These are phyloP conservation scores for Drusus annulatus DNA, from an alignment of 1,140 invertebrate genomes.

Conservation along the genomic window DNA sequence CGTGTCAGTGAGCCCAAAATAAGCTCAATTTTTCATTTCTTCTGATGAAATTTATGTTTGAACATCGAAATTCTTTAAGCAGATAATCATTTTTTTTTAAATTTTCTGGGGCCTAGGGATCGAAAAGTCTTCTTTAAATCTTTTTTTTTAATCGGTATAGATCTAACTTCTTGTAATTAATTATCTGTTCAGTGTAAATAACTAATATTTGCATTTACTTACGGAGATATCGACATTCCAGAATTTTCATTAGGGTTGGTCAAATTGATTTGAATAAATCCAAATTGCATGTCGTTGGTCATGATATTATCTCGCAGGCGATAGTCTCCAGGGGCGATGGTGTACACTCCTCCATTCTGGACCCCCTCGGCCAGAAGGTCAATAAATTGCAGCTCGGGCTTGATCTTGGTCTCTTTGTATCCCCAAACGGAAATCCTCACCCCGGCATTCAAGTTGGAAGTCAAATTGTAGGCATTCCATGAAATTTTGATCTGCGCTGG, in stretches of 20 bases:
- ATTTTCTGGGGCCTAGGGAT: too few species aligned
- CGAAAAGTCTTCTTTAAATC: too few species aligned
- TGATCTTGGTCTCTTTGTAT: conserved; percentile 88
- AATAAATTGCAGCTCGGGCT: conserved; percentile 77
- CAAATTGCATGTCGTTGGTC: conserved; percentile 85
- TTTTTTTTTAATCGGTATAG: too few species aligned
- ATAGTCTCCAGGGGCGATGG: conserved; percentile 80
- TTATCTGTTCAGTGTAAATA: background rate
- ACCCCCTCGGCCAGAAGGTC: conserved; percentile 75
- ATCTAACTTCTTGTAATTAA: too few species aligned
- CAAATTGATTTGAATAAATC: conserved; percentile 92
- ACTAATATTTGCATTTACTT: conserved; percentile 68
- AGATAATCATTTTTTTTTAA: too few species aligned
- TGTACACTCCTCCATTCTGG: conserved; percentile 78
- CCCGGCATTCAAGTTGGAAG: conserved; percentile 81
- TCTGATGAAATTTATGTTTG: too few species aligned
- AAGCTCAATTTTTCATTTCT: too few species aligned
- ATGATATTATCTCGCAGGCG: conserved; percentile 78
- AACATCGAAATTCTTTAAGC: too few species aligned
- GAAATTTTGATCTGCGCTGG: conserved; percentile 83
- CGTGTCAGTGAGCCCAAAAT: too few species aligned
- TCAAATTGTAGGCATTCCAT: conserved; percentile 90
- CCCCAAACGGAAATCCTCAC: conserved; percentile 89
- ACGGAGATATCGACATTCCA: conserved; percentile 84
- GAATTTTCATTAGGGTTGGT: conserved; percentile 81